These are phyloP conservation scores for Ylistrum balloti DNA, from an alignment of 1,140 invertebrate genomes.

Conservation along the genomic window DNA sequence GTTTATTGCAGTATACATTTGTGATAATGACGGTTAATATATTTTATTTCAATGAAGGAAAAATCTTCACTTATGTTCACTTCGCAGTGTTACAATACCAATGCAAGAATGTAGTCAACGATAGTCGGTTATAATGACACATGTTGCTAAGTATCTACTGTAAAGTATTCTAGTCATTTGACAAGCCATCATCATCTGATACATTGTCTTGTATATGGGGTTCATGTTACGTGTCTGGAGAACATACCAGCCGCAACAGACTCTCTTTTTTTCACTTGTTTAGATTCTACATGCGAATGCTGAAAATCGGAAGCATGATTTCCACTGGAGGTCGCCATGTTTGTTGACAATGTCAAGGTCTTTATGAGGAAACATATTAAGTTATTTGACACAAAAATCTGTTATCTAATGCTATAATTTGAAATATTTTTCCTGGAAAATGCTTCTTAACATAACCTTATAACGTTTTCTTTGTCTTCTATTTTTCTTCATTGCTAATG, in stretches of 20 bases:
- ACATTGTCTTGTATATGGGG: background rate
- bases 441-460: background rate
- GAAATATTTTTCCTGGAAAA: background rate
- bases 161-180: too few species aligned
- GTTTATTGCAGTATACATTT: too few species aligned
- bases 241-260: background rate
- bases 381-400: background rate
- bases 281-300: background rate
- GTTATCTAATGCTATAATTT: background rate
- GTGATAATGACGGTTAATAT: too few species aligned
- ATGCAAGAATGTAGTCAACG: too few species aligned
- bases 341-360: slow-evolving; percentile 64
- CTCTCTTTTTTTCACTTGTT: background rate
- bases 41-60: too few species aligned
- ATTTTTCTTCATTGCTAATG: background rate
- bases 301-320: background rate
- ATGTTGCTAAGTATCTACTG: too few species aligned
- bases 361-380: background rate
- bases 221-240: background rate
- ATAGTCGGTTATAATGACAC: too few species aligned
- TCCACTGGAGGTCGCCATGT: slow-evolving; percentile 53
- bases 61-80: too few species aligned
- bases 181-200: too few species aligned
- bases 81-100: too few species aligned
- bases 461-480: background rate